phyloP scores from a whole-genome alignment of 2,797 vertebrate species.

The Remorina albescens region DNA sequence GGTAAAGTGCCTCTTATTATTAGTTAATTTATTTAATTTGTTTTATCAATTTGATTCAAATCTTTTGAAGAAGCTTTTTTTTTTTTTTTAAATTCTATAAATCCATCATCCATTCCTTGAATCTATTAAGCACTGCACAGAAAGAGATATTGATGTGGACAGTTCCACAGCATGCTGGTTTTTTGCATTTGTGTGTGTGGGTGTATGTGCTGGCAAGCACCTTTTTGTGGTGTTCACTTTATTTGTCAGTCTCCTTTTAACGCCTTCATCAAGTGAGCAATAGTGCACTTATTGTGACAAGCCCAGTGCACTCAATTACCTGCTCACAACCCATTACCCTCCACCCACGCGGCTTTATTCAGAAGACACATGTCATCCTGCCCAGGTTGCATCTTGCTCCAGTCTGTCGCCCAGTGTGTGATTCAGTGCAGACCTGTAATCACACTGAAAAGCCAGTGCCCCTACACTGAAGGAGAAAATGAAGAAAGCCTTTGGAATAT shows the following conservation, averaged over 20 bases:
- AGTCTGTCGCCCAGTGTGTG: slow-evolving; percentile 34
- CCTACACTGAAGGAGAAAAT: slow-evolving; percentile 7
- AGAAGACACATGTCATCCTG: slow-evolving; percentile 34
- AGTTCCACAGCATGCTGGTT: slow-evolving; percentile 34
- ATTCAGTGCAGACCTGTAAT: slow-evolving; percentile 27
- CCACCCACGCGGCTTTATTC: slow-evolving; percentile 50
- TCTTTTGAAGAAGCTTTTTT: too few species aligned
- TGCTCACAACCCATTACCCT: slow-evolving; percentile 60
- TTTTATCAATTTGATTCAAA: too few species aligned
- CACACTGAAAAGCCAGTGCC: slow-evolving; percentile 28
- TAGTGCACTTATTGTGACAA: slow-evolving; percentile 49
- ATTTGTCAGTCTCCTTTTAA: slow-evolving; percentile 24
- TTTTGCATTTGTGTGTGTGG: slow-evolving; percentile 16
- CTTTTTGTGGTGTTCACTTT: slow-evolving; percentile 13
- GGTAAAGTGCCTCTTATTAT: slow-evolving; percentile 5
- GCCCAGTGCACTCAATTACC: slow-evolving; percentile 56
- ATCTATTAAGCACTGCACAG: too few species aligned
- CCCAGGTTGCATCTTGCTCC: slow-evolving; percentile 42
- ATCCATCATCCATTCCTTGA: too few species aligned
- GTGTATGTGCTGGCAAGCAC: slow-evolving; percentile 1
- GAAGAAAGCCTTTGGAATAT: slow-evolving; percentile 7
- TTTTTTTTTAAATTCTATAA: too few species aligned
- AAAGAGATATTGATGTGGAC: too few species aligned
- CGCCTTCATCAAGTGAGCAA: slow-evolving; percentile 28
- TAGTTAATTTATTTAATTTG: too few species aligned